Conservation (phyloP, 1,140 invertebrate species). For the Oryzaephilus surinamensis region DNA sequence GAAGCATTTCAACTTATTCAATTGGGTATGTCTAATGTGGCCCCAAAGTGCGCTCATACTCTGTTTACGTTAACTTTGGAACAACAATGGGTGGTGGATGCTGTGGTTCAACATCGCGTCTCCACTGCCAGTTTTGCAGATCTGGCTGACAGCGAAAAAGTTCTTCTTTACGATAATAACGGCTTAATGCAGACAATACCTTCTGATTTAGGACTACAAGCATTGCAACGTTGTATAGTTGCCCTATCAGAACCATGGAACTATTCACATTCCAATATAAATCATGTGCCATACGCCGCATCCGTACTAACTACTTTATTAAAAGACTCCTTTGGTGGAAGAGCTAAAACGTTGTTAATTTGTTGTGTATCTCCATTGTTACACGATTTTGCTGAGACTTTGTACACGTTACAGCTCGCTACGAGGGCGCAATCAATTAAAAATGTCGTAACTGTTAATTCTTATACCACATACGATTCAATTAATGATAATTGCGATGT, state of each 20-base stretch:
- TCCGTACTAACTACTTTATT: slow-evolving; percentile 54
- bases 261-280: slow-evolving; percentile 39
- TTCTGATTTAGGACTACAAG: slow-evolving; percentile 42
- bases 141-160: slow-evolving; percentile 48
- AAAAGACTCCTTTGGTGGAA: slow-evolving; percentile 56
- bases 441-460: slow-evolving; percentile 56
- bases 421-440: slow-evolving; percentile 49
- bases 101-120: slow-evolving; percentile 44
- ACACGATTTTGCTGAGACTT: slow-evolving; percentile 48
- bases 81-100: slow-evolving; percentile 52
- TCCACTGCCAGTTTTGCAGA: slow-evolving; percentile 62
- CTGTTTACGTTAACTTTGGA: slow-evolving; percentile 58
- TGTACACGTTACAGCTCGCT: slow-evolving; percentile 50
- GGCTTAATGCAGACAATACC: slow-evolving; percentile 37
- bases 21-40: slow-evolving; percentile 35
- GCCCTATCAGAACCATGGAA: slow-evolving; percentile 43
- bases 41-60: slow-evolving; percentile 38
- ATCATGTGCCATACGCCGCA: slow-evolving; percentile 42
- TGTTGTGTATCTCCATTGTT: slow-evolving; percentile 52
- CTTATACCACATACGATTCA: slow-evolving; percentile 53
- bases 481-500: slow-evolving; percentile 40
- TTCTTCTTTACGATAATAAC: slow-evolving; percentile 32
- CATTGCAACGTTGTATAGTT: slow-evolving; percentile 50
- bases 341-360: slow-evolving; percentile 54
- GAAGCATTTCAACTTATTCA: slow-evolving; percentile 36